Conservation (phyloP, 2,888 invertebrate genomes). For the Acutogordius australiensis region DNA sequence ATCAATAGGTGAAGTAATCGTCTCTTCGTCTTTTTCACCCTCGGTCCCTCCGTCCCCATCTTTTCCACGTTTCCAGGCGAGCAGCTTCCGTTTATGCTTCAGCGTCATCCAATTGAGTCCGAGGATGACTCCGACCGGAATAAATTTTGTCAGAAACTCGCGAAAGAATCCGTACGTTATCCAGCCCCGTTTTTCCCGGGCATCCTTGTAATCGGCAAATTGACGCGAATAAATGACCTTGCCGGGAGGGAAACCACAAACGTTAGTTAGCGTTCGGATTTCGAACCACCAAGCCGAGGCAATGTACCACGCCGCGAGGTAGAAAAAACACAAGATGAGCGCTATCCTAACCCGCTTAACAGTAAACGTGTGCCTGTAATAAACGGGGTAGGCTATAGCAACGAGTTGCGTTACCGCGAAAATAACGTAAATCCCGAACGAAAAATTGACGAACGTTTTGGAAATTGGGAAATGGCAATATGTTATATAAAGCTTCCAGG, state of each 20-base stretch:
- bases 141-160: background rate
- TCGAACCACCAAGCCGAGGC: background rate
- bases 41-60: too few relatives aligned
- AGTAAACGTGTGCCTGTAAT: background rate
- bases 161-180: background rate
- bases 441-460: background rate
- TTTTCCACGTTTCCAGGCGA: too few relatives aligned
- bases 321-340: background rate
- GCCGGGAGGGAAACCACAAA: background rate
- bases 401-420: background rate
- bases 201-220: background rate
- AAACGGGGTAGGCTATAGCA: background rate
- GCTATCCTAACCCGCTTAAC: background rate
- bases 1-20: too few relatives aligned
- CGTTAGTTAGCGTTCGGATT: background rate
- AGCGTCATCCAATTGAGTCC: background rate
- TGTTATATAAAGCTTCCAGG: background rate
- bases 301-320: background rate
- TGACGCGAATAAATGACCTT: background rate
- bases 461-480: background rate
- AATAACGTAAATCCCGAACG: background rate
- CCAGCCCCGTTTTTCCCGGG: background rate
- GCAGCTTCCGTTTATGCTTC: too few relatives aligned
- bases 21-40: too few relatives aligned
- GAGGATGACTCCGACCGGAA: background rate